These are phyloP conservation scores for Cactoblastis cactorum DNA, from an alignment of 2,888 invertebrate genomes.

Conservation along the genomic window DNA sequence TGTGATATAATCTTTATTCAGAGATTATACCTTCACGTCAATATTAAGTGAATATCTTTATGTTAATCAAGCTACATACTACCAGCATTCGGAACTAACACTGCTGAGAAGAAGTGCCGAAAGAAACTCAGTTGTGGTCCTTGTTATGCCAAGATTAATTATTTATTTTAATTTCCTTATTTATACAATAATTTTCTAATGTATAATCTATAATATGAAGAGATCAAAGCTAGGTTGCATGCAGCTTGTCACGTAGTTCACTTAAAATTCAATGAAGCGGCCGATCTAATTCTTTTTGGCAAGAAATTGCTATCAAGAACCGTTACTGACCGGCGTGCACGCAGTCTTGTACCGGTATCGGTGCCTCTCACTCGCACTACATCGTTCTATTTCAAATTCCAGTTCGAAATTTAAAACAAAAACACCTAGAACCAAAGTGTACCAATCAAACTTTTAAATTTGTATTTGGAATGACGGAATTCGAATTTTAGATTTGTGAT, in stretches of 20 bases:
- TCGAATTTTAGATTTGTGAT: neutral
- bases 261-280: constrained; percentile 21
- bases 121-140: too few relatives aligned
- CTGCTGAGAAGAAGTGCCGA: too few relatives aligned
- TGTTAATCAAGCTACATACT: too few relatives aligned
- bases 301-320: constrained; percentile 27
- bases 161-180: too few relatives aligned
- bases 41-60: too few relatives aligned
- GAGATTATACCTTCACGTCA: too few relatives aligned
- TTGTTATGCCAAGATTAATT: too few relatives aligned
- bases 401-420: neutral
- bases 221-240: neutral
- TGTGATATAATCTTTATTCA: too few relatives aligned
- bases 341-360: constrained; percentile 39
- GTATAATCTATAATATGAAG: neutral
- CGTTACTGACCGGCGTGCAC: constrained; percentile 37
- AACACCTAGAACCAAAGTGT: neutral
- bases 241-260: constrained; percentile 1
- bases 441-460: neutral
- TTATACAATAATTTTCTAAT: too few relatives aligned
- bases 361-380: constrained; percentile 57
- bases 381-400: constrained; percentile 5
- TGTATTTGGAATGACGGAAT: neutral
- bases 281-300: constrained; percentile 21
- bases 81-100: too few relatives aligned